Percentiles rank a stretch among this genome's conserved stretches.
These are phyloP conservation scores for Boloria euphrosyne DNA, from an alignment of 2,888 invertebrate genomes.

Conservation along the genomic window DNA sequence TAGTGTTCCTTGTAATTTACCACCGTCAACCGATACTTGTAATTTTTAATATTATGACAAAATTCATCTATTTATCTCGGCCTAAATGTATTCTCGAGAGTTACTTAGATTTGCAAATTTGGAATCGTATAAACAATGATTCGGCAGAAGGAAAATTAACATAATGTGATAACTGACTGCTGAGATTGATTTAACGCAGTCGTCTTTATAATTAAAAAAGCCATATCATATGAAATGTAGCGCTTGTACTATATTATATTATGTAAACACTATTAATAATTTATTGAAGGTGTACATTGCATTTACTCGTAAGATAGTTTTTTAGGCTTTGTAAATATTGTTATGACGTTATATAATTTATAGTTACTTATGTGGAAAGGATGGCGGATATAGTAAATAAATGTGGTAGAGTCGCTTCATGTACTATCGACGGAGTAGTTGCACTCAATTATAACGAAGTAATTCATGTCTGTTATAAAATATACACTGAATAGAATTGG, in stretches of 20 bases:
- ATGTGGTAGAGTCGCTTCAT: constrained; percentile 73
- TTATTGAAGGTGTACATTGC: constrained; percentile 80
- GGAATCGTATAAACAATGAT: constrained; percentile 16
- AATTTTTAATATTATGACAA: constrained; percentile 11
- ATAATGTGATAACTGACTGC: constrained; percentile 65
- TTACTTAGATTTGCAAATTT: neutral
- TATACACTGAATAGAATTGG: constrained; percentile 71
- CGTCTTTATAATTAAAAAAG: constrained; percentile 69
- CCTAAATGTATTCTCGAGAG: constrained; percentile 24
- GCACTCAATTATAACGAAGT: constrained; percentile 63
- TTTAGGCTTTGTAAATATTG: constrained; percentile 82
- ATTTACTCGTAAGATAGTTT: constrained; percentile 79
- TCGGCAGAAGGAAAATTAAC: neutral
- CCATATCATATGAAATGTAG: constrained; percentile 79
- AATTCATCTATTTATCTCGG: constrained; percentile 20
- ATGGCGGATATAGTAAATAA: constrained; percentile 64
- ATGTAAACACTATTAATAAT: constrained; percentile 78
- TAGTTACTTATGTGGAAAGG: constrained; percentile 73
- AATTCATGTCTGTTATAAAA: constrained; percentile 65
- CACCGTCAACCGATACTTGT: constrained; percentile 38
- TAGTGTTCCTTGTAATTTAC: constrained; percentile 46
- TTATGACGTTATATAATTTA: constrained; percentile 83
- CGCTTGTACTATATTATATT: constrained; percentile 78
- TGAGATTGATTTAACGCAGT: constrained; percentile 65
- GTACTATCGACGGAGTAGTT: constrained; percentile 68